phyloP scores from a whole-genome alignment of 2,113 vertebrate species.

The Procavia capensis region DNA sequence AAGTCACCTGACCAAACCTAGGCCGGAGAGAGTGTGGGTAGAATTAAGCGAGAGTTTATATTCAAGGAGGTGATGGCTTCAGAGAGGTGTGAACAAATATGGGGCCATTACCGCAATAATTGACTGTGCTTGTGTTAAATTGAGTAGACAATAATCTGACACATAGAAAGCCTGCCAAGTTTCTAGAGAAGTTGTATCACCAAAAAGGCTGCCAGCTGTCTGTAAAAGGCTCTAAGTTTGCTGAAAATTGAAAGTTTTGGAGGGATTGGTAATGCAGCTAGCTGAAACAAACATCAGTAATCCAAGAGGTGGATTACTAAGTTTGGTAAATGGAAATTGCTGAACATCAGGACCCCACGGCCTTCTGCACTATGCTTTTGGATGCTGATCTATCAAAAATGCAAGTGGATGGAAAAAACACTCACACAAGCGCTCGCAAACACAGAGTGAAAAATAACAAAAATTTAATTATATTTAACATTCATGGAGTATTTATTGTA shows the following conservation, averaged over 20 bases:
- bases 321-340: not conserved
- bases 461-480: not conserved
- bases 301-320: not conserved
- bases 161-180: not conserved
- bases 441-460: not conserved
- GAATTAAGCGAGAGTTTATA: not conserved
- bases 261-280: not conserved
- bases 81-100: slow-evolving; percentile 29
- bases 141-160: not conserved
- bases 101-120: not conserved
- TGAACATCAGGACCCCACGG: not conserved
- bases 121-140: not conserved
- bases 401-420: not conserved
- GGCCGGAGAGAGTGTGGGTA: not conserved
- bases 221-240: not conserved
- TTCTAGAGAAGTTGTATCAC: not conserved
- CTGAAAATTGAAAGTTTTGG: slow-evolving; percentile 2
- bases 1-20: not conserved
- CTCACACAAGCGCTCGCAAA: not conserved
- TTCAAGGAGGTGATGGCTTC: not conserved
- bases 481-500: not conserved
- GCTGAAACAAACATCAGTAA: not conserved
- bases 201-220: not conserved
- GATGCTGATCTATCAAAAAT: slow-evolving; percentile 4
- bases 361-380: not conserved